phyloP scores from a whole-genome alignment of 2,888 invertebrate genomes.

The Megaustenia siamemsis region DNA sequence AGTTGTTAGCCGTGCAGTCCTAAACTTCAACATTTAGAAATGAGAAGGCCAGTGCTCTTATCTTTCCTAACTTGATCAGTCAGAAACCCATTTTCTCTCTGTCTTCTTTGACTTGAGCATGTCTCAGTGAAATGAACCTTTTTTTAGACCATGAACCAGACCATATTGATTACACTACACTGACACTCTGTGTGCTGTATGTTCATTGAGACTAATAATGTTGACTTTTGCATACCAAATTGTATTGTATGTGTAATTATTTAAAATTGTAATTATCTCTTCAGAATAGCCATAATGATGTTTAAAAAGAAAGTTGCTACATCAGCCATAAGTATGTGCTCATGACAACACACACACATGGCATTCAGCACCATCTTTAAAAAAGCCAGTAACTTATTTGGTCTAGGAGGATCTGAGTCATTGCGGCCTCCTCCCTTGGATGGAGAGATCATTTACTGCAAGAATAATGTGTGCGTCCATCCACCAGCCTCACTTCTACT shows the following conservation, averaged over 20 bases:
- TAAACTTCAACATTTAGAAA: too few relatives aligned
- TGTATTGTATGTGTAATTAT: too few relatives aligned
- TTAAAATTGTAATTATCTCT: too few relatives aligned
- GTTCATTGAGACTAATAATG: background rate
- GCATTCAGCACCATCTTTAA: conserved; percentile 77
- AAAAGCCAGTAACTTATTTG: conserved; percentile 78
- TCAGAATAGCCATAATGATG: conserved; percentile 18
- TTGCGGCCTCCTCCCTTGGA: conserved; percentile 79
- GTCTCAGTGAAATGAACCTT: too few relatives aligned
- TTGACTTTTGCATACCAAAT: background rate
- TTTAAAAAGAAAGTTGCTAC: background rate
- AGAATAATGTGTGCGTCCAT: conserved; percentile 98
- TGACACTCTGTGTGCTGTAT: too few relatives aligned
- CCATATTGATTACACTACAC: too few relatives aligned
- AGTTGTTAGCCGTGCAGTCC: too few relatives aligned
- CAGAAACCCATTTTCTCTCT: too few relatives aligned
- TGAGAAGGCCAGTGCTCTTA: too few relatives aligned
- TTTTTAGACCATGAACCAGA: too few relatives aligned
- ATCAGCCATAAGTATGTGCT: background rate
- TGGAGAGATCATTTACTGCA: conserved; percentile 83
- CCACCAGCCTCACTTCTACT: conserved; percentile 91
- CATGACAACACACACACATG: conserved; percentile 57
- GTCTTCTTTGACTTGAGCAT: too few relatives aligned
- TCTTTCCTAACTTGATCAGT: too few relatives aligned
- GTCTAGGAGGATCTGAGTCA: conserved; percentile 69